Conservation (phyloP, 2,113 vertebrate genomes). For the Cyanistes caeruleus region DNA sequence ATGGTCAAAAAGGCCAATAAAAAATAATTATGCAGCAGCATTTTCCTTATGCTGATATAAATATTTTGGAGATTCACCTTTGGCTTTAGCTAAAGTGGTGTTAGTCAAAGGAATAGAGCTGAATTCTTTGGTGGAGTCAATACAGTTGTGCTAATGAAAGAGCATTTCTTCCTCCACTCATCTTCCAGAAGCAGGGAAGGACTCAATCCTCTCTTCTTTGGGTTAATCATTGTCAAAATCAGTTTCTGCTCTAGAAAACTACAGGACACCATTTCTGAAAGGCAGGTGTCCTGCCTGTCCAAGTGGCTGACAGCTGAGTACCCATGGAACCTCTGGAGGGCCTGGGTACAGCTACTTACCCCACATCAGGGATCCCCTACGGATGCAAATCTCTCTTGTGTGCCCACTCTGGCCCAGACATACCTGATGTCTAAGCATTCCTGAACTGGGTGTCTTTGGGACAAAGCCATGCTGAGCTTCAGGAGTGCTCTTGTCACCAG, state of each 20-base stretch:
- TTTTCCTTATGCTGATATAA: not conserved
- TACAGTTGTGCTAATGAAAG: not conserved
- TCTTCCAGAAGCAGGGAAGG: not conserved
- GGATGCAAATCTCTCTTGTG: not conserved
- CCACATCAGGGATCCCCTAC: not conserved
- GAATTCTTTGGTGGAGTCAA: not conserved
- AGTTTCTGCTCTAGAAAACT: not conserved
- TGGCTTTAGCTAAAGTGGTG: not conserved
- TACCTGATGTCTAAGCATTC: not conserved
- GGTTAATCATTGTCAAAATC: not conserved
- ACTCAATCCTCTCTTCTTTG: not conserved
- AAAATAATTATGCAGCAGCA: not conserved
- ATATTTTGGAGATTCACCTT: not conserved
- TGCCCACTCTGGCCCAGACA: fast-evolving
- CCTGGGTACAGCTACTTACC: not conserved
- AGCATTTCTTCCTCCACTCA: not conserved
- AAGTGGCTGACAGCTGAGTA: not conserved
- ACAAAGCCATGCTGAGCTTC: not conserved
- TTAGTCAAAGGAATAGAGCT: not conserved
- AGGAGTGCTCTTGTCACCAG: not conserved
- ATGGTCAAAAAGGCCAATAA: not conserved
- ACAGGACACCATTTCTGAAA: fast-evolving
- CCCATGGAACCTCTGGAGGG: fast-evolving
- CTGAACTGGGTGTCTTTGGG: not conserved
- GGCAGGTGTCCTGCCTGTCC: not conserved